Percentiles rank a stretch among this genome's conserved stretches.
Conservation (phyloP, 2,113 vertebrate species). For the Turnix velox region DNA sequence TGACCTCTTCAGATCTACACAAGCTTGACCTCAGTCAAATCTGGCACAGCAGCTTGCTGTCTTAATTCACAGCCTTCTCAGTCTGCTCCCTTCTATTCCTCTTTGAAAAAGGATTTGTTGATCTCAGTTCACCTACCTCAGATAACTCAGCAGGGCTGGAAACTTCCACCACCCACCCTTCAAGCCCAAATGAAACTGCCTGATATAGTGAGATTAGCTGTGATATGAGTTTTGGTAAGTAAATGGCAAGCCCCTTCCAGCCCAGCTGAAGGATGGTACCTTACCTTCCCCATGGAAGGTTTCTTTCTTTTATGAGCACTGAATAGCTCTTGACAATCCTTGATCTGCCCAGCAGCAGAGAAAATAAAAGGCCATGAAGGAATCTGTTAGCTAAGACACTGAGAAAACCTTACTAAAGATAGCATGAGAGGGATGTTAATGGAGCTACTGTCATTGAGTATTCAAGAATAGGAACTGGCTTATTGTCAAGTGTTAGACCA, state of each 20-base stretch:
- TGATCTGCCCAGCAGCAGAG: background rate
- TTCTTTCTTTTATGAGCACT: background rate
- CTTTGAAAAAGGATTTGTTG: background rate
- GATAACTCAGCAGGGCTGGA: background rate
- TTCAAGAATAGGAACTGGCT: background rate
- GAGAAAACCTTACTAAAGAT: background rate
- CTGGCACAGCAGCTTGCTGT: background rate
- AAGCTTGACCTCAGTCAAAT: background rate
- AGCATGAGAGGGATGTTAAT: background rate
- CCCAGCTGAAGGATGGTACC: background rate
- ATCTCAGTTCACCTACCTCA: background rate
- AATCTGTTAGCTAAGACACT: background rate
- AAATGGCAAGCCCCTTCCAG: background rate
- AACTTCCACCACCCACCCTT: background rate
- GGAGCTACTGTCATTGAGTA: background rate
- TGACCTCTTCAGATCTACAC: background rate
- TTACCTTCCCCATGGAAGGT: background rate
- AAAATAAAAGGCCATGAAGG: background rate
- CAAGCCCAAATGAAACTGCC: background rate
- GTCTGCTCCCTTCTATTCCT: background rate
- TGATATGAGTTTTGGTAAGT: background rate
- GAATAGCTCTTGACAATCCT: background rate
- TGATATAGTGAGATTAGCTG: background rate
- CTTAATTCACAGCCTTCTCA: background rate
- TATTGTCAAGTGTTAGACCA: background rate